These are phyloP conservation scores for Suricata suricatta DNA, from an alignment of 2,113 vertebrate species.

Conservation along the genomic window DNA sequence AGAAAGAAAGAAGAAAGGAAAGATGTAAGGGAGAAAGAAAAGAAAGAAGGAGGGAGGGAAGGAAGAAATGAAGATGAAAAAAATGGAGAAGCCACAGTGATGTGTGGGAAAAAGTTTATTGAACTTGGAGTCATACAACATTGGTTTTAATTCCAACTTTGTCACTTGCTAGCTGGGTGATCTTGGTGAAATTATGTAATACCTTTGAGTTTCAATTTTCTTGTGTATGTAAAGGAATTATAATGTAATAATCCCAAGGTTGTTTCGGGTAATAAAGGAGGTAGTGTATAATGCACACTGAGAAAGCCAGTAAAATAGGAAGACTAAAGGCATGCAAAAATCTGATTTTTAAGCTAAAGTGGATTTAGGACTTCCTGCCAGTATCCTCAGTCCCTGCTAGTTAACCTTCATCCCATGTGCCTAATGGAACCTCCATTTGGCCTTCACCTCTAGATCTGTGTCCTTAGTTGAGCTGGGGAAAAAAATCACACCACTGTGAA, in stretches of 20 bases:
- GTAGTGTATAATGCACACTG: not conserved
- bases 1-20: not conserved
- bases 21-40: not conserved
- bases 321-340: not conserved
- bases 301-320: not conserved
- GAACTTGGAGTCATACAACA: not conserved
- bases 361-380: not conserved
- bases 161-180: not conserved
- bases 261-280: not conserved
- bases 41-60: not conserved
- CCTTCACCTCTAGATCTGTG: not conserved
- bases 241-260: not conserved
- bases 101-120: not conserved
- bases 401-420: not conserved
- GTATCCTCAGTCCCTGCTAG: not conserved
- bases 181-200: not conserved
- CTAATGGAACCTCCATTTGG: not conserved
- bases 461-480: not conserved
- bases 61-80: not conserved
- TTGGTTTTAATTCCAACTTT: not conserved
- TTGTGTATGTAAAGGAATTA: not conserved
- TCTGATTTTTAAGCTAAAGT: not conserved
- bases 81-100: not conserved
- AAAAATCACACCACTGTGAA: not conserved
- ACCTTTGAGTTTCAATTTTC: slow-evolving; percentile 19